Evolutionary conservation across 2,888 invertebrate species (phyloP), one percentile per base, ranked within the genome.

Genomic region (Cephus rjabovi): DNA sequence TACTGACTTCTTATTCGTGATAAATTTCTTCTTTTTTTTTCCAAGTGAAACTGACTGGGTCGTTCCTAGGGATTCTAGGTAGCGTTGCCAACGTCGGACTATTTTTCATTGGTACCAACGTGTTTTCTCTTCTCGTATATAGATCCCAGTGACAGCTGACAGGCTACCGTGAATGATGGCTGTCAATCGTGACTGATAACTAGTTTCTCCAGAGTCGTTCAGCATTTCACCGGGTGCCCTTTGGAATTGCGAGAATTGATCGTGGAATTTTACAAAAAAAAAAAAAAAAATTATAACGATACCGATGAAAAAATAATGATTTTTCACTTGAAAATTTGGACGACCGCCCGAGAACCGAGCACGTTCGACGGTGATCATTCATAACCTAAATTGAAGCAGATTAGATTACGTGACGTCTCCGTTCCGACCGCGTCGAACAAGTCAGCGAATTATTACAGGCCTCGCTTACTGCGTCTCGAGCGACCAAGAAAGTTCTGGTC

Each of bases 341-440:
- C 56, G 56, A 23, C 23, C 56, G 23, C 23, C 56, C 9, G 56
- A 56, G 56, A 56, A 2, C 9, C 56, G 23, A 23, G 56, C 56
- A 56, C 6, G 56, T 23, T 56, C 23, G 56, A 56, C 23, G 23
- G 56, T 1, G 23, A 56, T 56, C 56, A 15, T 56, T 56, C 56
- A 15, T 56, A 56, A 56, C 56, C 77, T 77, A 77, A 77, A 77
- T 77, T 77, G 75, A 77, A 75, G 75, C 35, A 75, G 77, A 77
- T 77, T 77, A 77, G 77, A 77, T 75, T 77, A 75, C 70, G 70
- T 69, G 77, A 77, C 77, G 70, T 34, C 74, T 70, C 75, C 56
- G 70, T 75, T 77, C 23, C 75, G 75, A 40, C 31, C 56, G 1
- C 56, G 23, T 56, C 56, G 56, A 56, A 23, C 56, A 6, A 56